Evolutionary conservation across 2,113 vertebrate genomes (phyloP).

Genomic region (Dunckerocampus dactyliophorus): DNA sequence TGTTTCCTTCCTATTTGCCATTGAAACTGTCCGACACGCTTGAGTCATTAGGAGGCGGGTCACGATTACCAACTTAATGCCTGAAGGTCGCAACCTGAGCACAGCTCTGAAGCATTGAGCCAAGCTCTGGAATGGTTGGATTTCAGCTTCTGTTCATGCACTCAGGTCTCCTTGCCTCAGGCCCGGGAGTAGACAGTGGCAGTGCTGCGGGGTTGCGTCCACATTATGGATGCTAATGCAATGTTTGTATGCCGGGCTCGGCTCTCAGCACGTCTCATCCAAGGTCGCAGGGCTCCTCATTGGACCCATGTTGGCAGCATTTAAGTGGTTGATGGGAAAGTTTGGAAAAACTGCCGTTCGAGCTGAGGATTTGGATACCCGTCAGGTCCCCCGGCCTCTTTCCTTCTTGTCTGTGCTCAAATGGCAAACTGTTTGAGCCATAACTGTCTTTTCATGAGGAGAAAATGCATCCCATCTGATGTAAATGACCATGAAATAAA

Average conservation of each 20-base stretch:
- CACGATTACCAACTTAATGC: neutral
- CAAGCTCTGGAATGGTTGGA: conserved; percentile 60
- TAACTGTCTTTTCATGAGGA: conserved; percentile 1
- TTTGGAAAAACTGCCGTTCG: conserved; percentile 28
- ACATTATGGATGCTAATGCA: conserved; percentile 55
- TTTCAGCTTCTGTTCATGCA: conserved; percentile 62
- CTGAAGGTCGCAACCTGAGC: neutral
- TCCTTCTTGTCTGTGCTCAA: conserved; percentile 32
- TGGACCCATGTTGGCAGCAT: conserved; percentile 17
- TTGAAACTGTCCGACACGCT: conserved; percentile 8
- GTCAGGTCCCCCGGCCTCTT: conserved; percentile 16
- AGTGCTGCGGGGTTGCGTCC: conserved; percentile 23
- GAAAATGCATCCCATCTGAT: no score
- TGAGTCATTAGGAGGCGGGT: conserved; percentile 2
- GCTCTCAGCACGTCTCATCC: conserved; percentile 36
- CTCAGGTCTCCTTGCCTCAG: conserved; percentile 46
- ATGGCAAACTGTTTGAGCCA: conserved; percentile 41
- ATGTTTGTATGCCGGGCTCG: conserved; percentile 45
- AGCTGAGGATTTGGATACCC: conserved; percentile 41
- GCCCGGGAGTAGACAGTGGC: conserved; percentile 49
- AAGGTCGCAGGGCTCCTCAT: conserved; percentile 48
- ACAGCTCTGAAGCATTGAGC: conserved; percentile 34
- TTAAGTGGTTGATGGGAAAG: conserved; percentile 21
- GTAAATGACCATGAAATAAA: no score
- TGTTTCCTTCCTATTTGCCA: conserved; percentile 18